Evolutionary conservation across 2,888 invertebrate genomes (phyloP).

Genomic region (Papilio protenor): DNA sequence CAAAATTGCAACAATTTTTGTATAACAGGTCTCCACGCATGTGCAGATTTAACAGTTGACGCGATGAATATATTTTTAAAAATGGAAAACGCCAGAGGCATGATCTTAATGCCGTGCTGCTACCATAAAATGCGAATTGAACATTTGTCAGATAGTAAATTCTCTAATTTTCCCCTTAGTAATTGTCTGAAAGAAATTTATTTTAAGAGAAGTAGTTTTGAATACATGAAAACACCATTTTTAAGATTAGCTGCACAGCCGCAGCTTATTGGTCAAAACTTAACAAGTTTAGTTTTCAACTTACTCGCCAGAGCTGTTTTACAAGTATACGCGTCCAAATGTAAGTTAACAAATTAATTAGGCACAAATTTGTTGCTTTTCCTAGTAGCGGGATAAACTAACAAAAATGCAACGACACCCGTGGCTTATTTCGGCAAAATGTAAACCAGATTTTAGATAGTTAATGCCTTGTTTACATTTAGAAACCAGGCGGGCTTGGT

Average conservation of each 20-base stretch:
- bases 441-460: no score
- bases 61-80: constrained; percentile 87
- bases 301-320: constrained; percentile 86
- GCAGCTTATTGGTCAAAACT: constrained; percentile 75
- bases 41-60: constrained; percentile 89
- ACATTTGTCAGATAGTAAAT: constrained; percentile 57
- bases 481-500: no score
- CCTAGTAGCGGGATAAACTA: no score
- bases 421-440: no score
- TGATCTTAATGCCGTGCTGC: constrained; percentile 91
- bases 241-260: constrained; percentile 90
- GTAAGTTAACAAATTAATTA: constrained; percentile 70
- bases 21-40: constrained; percentile 88
- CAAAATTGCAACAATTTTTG: constrained; percentile 64
- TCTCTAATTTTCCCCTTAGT: constrained; percentile 88
- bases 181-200: constrained; percentile 69
- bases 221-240: constrained; percentile 86
- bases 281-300: constrained; percentile 79
- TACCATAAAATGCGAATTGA: constrained; percentile 87
- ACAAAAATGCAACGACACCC: background rate
- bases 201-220: constrained; percentile 59
- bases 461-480: no score
- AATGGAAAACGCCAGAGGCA: constrained; percentile 80
- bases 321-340: constrained; percentile 83
- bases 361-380: no score